Conservation (phyloP, 1,140 invertebrate species). For the Drosophila subobscura region DNA sequence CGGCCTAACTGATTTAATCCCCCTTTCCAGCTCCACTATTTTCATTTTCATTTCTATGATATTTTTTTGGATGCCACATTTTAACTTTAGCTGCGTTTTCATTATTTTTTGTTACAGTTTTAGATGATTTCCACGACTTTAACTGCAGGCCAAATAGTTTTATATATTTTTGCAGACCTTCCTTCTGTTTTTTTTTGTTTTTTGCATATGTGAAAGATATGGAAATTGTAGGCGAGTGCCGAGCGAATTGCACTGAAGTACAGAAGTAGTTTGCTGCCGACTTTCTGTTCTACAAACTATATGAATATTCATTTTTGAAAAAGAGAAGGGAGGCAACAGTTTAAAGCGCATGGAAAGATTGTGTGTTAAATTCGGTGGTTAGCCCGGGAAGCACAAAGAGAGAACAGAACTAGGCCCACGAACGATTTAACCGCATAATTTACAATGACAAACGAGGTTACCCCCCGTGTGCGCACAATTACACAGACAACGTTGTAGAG, state of each 20-base stretch:
- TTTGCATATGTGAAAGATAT: slow-evolving; percentile 58
- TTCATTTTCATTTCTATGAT: slow-evolving; percentile 10
- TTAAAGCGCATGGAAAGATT: slow-evolving; percentile 1
- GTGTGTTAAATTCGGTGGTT: slow-evolving; percentile 23
- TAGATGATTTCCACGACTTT: slow-evolving; percentile 38
- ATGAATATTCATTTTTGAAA: slow-evolving; percentile 65
- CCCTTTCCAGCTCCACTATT: background rate
- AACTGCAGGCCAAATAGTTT: slow-evolving; percentile 20
- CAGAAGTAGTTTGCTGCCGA: slow-evolving; percentile 22
- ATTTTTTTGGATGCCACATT: slow-evolving; percentile 28
- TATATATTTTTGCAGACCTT: slow-evolving; percentile 9
- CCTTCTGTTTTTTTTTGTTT: background rate
- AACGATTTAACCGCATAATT: slow-evolving; percentile 81
- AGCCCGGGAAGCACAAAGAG: background rate
- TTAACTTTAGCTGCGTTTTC: slow-evolving; percentile 28
- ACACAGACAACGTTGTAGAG: slow-evolving; percentile 44
- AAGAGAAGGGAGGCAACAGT: background rate
- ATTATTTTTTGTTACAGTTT: slow-evolving; percentile 28
- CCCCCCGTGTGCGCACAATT: slow-evolving; percentile 68
- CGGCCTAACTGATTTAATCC: background rate
- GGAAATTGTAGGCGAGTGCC: slow-evolving; percentile 51
- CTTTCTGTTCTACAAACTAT: slow-evolving; percentile 32
- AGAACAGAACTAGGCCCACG: slow-evolving; percentile 47
- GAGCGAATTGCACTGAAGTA: slow-evolving; percentile 35
- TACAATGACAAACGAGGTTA: slow-evolving; percentile 81